Evolutionary conservation across 2,888 invertebrate genomes (phyloP).

Genomic region (Cryptophagus acutangulus): DNA sequence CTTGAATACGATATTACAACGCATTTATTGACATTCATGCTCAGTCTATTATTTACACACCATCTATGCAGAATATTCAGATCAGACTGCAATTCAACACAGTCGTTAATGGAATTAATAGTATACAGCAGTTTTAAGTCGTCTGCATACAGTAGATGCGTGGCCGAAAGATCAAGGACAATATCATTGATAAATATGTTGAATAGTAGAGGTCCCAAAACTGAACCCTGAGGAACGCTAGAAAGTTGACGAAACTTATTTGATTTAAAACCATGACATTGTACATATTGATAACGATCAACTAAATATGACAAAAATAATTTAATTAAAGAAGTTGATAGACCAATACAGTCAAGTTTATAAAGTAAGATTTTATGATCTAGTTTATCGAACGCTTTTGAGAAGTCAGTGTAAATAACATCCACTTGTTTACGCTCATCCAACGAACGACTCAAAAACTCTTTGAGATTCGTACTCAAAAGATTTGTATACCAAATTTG

Average conservation of each 20-base stretch:
- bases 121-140: not conserved
- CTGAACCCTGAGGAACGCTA: not conserved
- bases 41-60: not conserved
- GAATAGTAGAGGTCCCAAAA: not conserved
- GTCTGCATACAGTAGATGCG: not conserved
- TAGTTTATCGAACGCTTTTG: not conserved
- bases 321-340: not conserved
- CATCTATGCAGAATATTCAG: not conserved
- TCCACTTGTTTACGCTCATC: not conserved
- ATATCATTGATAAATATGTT: not conserved
- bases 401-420: not conserved
- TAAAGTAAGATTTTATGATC: not conserved
- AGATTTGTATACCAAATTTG: not conserved
- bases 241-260: not conserved
- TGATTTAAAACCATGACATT: not conserved
- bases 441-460: not conserved
- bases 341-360: not conserved
- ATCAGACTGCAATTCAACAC: not conserved
- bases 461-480: no score
- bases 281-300: not conserved
- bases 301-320: not conserved
- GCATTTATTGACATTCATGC: not conserved
- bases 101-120: not conserved
- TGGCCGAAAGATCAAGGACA: not conserved
- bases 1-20: not conserved